These are phyloP conservation scores for Erythrolamprus reginae DNA, from an alignment of 2,113 vertebrate genomes.

Conservation along the genomic window DNA sequence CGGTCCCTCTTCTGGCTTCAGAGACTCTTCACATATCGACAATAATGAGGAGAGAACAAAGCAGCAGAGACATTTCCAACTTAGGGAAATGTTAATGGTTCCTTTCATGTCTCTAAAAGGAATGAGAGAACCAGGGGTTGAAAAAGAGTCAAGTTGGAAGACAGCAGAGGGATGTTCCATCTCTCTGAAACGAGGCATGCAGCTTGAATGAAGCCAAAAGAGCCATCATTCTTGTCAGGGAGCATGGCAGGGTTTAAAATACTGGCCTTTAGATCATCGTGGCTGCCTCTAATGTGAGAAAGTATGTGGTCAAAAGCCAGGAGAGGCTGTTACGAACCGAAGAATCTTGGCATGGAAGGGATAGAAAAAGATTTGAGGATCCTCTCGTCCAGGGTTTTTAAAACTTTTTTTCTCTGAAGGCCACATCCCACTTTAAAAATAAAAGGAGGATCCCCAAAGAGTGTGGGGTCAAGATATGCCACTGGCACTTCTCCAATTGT, in stretches of 20 bases:
- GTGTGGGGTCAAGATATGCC: not conserved
- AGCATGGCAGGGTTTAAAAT: not conserved
- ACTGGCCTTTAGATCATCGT: not conserved
- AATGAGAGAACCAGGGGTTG: conserved; percentile 1
- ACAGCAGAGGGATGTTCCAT: not conserved
- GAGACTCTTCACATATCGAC: conserved; percentile 7
- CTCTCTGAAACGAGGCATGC: not conserved
- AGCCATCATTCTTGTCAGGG: not conserved
- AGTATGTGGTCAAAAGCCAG: not conserved
- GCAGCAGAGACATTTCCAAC: conserved; percentile 27
- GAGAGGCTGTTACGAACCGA: not conserved
- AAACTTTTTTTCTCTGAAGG: not conserved
- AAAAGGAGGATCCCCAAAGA: not conserved
- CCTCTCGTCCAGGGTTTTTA: not conserved
- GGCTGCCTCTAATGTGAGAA: not conserved
- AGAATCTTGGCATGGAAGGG: not conserved
- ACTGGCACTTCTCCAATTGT: not conserved
- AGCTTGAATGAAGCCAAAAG: not conserved
- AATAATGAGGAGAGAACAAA: conserved; percentile 5
- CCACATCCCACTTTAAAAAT: not conserved
- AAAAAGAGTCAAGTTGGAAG: not conserved
- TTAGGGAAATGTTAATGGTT: conserved; percentile 19
- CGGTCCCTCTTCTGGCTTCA: not conserved
- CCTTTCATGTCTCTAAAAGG: conserved; percentile 26
- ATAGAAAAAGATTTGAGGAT: not conserved